Evolutionary conservation across 2,113 vertebrate species (phyloP), one percentile per base, ranked within the genome.

Genomic region (Apteryx owenii): DNA sequence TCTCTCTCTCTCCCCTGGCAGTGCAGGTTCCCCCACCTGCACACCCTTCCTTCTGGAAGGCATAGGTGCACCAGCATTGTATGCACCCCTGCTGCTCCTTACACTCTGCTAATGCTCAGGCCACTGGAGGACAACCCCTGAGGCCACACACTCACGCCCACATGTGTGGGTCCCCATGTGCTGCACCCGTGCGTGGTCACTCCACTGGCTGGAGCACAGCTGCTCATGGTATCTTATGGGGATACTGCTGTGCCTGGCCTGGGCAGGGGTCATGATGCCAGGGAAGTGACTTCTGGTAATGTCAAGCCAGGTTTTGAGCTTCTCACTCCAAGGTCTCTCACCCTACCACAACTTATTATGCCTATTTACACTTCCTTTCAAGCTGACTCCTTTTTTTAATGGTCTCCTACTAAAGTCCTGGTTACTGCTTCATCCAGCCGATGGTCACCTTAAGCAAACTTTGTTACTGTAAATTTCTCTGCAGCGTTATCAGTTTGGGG

Each of bases 41-140:
- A 31, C 28, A 33, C 4, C 4, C 5, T 23, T 6, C 22, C 12
- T 13, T 9, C 4, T 15, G 2, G 10, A 17, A 38, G 23, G 26
- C 14, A 2, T 28, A 6, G 7, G 5, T 53, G 8, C 15, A 65
- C 28, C 10, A 44, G 0, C 5, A 56, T 78, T 88, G n/a, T 62
- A 8, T 40, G 8, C 9, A 25, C 42, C 4, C 2, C 12, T 69
- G n/a, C 19, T 73, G 23, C 56, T 8, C 25, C 14, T 66, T 38
- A 23, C 5, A 44, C 5, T 7, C 9, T 5, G 16, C 2, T 54
- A 40, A 50, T 6, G 16, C 11, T 26, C 42, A 68, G 0, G 0
- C 5, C 28, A 25, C 21, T 61, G 31, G 21, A 53, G 7, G 50
- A 17, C 26, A 70, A 20, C 2, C 5, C 31, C 8, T 46, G n/a